Percentiles rank a stretch among this genome's conserved stretches.
Conservation (phyloP, 2,113 vertebrate genomes). For the Cheirogaleus medius region DNA sequence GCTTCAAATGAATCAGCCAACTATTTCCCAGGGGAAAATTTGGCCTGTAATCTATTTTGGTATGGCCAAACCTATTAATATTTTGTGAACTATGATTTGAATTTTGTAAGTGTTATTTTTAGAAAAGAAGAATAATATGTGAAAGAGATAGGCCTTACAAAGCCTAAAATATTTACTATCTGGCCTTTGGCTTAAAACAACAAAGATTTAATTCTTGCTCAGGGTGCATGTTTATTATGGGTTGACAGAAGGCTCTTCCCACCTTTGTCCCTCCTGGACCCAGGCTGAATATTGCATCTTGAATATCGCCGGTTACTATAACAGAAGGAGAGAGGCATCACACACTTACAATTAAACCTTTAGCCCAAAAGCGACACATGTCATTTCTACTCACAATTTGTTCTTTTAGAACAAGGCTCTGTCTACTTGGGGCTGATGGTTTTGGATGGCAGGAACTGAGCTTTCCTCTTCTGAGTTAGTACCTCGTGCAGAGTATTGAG, state of each 20-base stretch:
- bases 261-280: background rate
- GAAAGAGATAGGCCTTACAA: background rate
- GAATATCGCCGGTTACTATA: background rate
- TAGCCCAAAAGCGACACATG: background rate
- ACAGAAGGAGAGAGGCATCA: background rate
- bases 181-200: background rate
- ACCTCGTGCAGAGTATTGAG: background rate
- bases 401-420: background rate
- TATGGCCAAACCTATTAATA: background rate
- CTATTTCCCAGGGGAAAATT: background rate
- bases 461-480: background rate
- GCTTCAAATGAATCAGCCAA: background rate
- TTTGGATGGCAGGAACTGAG: background rate
- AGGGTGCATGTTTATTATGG: rapidly evolving
- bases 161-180: background rate
- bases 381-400: background rate
- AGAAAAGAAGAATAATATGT: background rate
- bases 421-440: background rate
- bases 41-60: background rate
- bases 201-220: background rate
- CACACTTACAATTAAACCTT: background rate
- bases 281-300: background rate
- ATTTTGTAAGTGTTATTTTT: background rate
- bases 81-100: background rate
- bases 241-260: background rate